Base-by-base conservation (phyloP, 2,113 vertebrate genomes). In the Puntigrus tetrazona region DNA sequence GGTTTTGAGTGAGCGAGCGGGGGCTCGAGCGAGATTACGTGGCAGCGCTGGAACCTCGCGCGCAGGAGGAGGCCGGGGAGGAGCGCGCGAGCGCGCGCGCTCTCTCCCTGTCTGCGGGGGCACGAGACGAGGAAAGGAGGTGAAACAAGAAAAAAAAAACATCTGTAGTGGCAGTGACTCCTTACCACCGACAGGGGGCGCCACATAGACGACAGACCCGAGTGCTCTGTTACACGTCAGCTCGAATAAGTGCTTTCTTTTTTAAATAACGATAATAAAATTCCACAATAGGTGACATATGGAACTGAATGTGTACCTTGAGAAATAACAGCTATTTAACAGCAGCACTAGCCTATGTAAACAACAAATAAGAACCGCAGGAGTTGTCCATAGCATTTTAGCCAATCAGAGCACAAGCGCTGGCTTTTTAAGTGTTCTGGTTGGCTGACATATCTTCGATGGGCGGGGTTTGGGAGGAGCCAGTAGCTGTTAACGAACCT, bases 21-120 rank as follows among this genome's bases (percentile, higher is more conserved):
- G 55, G 55, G 72, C 79, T 79, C 52, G 34, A 81, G 47, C 70
- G 52, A 79, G 86, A 87, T 88, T 87, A 88, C 86, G 87, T 88
- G 87, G 89, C 87, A 88, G 83, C 52, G 61, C 25, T 52, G 25
- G 79, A 81, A 69, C 67, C 27, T 69, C 41, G 18, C 52, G 78
- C 34, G 8, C 47, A 63, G 7, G 55, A 59, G 22, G 69, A 43
- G 50, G 74, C 36, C 36, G 74, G 52, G 50, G 76, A 57, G 38
- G 63, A 61, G 65, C n/a, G 27, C 18, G 76, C 55, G 52, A 25
- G 80, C 45, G 63, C 63, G 80, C 41, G 67, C 20, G 18, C 38
- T 8, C 57, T 79, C 57, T 79, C 77, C 16, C n/a, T 79, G 22
- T 57, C 55, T 65, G 55, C 77, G 36, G 77, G 57, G 77, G 34